These are phyloP conservation scores for Psittacula echo DNA, from an alignment of 2,797 vertebrate genomes.

Conservation along the genomic window DNA sequence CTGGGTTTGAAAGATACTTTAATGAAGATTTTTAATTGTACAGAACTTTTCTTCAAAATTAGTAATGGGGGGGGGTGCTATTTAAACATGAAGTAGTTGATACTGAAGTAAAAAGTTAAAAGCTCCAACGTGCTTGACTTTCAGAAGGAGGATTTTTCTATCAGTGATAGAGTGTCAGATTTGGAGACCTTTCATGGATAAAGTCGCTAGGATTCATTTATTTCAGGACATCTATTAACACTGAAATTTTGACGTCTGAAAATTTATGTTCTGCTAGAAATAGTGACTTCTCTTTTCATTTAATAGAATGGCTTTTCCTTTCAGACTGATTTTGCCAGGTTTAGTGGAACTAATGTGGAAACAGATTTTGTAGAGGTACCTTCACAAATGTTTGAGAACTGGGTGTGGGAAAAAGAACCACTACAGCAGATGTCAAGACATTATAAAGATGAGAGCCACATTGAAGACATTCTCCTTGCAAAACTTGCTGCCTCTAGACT, in stretches of 20 bases:
- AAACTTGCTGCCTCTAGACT: constrained; percentile 91
- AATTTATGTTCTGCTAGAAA: background rate
- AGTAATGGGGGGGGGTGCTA: background rate
- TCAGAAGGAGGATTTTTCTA: background rate
- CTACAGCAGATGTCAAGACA: constrained; percentile 90
- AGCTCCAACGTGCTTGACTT: background rate
- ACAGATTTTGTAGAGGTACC: constrained; percentile 96
- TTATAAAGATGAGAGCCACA: constrained; percentile 86
- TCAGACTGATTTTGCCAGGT: constrained; percentile 90
- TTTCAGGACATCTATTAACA: background rate
- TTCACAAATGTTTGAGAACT: constrained; percentile 97
- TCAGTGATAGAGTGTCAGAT: background rate
- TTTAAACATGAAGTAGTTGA: background rate
- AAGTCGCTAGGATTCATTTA: background rate
- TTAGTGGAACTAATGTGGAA: constrained; percentile 94
- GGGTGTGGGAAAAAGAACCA: constrained; percentile 95
- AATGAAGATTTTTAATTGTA: background rate
- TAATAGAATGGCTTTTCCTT: constrained; percentile 22
- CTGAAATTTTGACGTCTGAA: background rate
- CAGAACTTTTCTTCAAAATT: background rate
- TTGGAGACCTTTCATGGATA: background rate
- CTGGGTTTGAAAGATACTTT: background rate
- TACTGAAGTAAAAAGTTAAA: background rate
- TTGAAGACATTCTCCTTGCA: constrained; percentile 86
- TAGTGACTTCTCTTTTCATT: background rate